A percentile compares a stretch with the other conserved stretches of the same genome.
Evolutionary conservation across 2,113 vertebrate genomes (phyloP).

Genomic region (Sus scrofa): DNA sequence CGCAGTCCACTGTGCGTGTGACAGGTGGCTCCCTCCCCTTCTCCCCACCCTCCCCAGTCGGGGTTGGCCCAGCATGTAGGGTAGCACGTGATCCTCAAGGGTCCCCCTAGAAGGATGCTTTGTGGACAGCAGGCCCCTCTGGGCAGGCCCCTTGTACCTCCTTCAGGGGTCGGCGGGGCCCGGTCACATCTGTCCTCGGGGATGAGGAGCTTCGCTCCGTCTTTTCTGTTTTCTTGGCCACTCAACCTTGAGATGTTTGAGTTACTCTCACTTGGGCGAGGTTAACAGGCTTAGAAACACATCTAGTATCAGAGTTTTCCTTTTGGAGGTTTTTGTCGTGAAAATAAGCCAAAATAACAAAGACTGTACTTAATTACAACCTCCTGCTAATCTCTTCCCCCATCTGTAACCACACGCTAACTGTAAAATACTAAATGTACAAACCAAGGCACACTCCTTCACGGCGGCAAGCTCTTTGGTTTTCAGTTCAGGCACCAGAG

Average conservation of each 20-base stretch:
- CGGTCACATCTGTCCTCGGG: background rate
- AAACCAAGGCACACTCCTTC: slow-evolving; percentile 68
- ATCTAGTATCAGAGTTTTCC: slow-evolving; percentile 70
- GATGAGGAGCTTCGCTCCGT: slow-evolving; percentile 46
- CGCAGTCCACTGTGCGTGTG: background rate
- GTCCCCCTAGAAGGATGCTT: too few species aligned
- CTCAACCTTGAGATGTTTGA: background rate
- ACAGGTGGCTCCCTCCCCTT: rapidly evolving
- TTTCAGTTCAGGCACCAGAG: background rate
- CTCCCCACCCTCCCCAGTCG: background rate
- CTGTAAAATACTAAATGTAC: slow-evolving; percentile 76
- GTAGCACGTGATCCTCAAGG: background rate
- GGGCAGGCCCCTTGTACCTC: too few species aligned
- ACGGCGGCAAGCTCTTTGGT: slow-evolving; percentile 32
- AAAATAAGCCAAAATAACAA: slow-evolving; percentile 73
- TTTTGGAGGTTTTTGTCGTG: slow-evolving; percentile 62
- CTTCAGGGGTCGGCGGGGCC: background rate
- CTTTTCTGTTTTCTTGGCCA: background rate
- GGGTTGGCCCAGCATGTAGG: background rate
- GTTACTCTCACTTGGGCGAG: slow-evolving; percentile 41
- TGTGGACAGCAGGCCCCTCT: too few species aligned
- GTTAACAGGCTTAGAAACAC: slow-evolving; percentile 38
- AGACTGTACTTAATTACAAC: slow-evolving; percentile 77
- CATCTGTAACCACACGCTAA: slow-evolving; percentile 77
- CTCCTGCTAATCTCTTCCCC: slow-evolving; percentile 67